Evolutionary conservation across 2,113 vertebrate genomes (phyloP).

Genomic region (Myodes glareolus): DNA sequence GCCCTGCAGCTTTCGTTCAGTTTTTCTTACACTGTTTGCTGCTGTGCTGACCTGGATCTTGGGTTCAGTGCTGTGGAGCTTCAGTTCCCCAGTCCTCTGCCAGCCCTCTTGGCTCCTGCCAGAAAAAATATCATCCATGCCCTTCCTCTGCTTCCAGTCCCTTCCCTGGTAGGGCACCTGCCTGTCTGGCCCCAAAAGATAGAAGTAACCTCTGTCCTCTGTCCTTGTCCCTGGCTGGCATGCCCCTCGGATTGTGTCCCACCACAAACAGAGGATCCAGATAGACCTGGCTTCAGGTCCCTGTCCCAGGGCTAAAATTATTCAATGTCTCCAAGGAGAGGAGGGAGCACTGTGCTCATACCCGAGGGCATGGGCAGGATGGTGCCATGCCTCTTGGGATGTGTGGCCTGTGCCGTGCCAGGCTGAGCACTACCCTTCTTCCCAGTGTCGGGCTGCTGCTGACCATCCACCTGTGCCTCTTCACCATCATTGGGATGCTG

Average conservation of each 20-base stretch:
- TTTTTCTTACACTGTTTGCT: too few relatives aligned
- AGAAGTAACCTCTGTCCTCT: not conserved
- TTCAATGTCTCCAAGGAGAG: fast-evolving
- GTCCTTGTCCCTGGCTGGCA: not conserved
- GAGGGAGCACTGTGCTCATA: not conserved
- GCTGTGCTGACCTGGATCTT: not conserved
- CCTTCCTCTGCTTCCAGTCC: not conserved
- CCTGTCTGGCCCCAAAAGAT: not conserved
- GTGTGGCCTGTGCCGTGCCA: fast-evolving
- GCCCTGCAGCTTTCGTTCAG: not conserved
- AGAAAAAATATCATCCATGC: too few relatives aligned
- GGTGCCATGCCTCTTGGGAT: not conserved
- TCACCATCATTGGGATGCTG: slow-evolving; percentile 96
- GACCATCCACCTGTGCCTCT: slow-evolving; percentile 93
- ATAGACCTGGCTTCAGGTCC: not conserved
- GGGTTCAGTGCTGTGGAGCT: too few relatives aligned
- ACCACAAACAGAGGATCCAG: not conserved
- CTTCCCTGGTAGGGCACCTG: fast-evolving
- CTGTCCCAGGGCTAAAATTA: not conserved
- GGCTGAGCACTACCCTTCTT: not conserved
- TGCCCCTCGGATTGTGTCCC: not conserved
- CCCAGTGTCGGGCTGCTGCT: slow-evolving; percentile 93
- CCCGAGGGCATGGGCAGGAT: not conserved
- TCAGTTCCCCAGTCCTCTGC: fast-evolving
- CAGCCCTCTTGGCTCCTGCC: too few relatives aligned